Percentiles rank a stretch among this genome's conserved stretches.
Conservation (phyloP, 2,888 invertebrate genomes). For the Cetonia aurata region DNA sequence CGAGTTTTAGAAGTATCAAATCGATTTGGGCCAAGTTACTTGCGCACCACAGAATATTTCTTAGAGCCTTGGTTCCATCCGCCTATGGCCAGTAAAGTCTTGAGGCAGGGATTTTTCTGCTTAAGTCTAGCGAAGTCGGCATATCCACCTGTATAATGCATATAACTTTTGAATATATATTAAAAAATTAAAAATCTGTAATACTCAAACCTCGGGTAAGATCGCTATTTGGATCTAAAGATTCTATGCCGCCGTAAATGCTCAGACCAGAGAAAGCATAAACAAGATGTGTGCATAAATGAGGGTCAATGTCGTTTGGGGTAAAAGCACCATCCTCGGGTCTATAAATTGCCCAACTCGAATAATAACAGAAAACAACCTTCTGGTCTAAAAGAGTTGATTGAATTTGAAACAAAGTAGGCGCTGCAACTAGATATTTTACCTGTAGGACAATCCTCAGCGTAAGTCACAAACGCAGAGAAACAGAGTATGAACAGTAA, state of each 20-base stretch:
- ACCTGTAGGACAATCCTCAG: slow-evolving; percentile 23
- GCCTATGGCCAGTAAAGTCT: slow-evolving; percentile 67
- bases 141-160: slow-evolving; percentile 53
- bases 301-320: slow-evolving; percentile 66
- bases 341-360: slow-evolving; percentile 68
- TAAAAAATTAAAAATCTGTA: background rate
- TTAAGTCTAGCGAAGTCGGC: slow-evolving; percentile 64
- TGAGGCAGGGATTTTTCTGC: slow-evolving; percentile 63
- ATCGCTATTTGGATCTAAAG: slow-evolving; percentile 65
- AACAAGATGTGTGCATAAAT: slow-evolving; percentile 69
- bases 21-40: background rate
- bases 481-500: background rate
- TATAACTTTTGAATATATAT: too few relatives aligned
- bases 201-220: slow-evolving; percentile 58
- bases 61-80: slow-evolving; percentile 69
- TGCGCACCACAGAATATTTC: slow-evolving; percentile 64
- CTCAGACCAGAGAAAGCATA: slow-evolving; percentile 70
- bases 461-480: background rate
- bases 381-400: slow-evolving; percentile 48
- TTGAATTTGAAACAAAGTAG: too few relatives aligned
- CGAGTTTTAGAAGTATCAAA: background rate
- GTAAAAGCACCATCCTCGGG: slow-evolving; percentile 64
- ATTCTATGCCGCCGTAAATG: slow-evolving; percentile 64
- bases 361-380: slow-evolving; percentile 68
- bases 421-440: background rate